Evolutionary conservation across 2,888 invertebrate genomes (phyloP).

Genomic region (Tiliacea aurago): DNA sequence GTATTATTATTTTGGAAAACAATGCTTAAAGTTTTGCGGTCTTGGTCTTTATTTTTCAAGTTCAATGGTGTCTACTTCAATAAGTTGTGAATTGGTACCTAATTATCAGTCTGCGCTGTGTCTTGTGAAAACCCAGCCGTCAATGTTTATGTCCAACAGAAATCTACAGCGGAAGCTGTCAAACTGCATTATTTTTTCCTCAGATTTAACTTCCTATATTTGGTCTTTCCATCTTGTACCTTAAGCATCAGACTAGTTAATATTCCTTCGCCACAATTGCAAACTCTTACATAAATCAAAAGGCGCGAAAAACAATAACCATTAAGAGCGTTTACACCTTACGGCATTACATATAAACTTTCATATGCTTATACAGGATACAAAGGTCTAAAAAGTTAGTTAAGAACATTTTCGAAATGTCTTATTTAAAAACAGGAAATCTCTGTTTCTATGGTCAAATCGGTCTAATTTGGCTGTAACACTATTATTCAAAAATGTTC

Average conservation of each 20-base stretch:
- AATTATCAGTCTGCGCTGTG: not conserved
- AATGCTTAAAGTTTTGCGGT: conserved; percentile 30
- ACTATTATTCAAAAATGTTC: too few relatives aligned
- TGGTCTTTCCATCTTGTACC: too few relatives aligned
- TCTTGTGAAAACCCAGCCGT: not conserved
- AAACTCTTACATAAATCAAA: not conserved
- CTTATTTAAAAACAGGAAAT: too few relatives aligned
- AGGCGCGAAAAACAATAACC: conserved; percentile 10
- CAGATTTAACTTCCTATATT: too few relatives aligned
- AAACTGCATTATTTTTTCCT: not conserved
- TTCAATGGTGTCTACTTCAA: not conserved
- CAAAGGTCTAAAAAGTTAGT: too few relatives aligned
- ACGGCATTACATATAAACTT: too few relatives aligned
- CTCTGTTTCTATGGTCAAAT: too few relatives aligned
- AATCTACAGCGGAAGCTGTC: not conserved
- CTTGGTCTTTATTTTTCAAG: not conserved
- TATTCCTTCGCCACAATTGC: not conserved
- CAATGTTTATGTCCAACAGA: not conserved
- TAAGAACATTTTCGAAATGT: too few relatives aligned
- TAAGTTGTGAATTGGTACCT: not conserved
- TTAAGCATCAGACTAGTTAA: not conserved
- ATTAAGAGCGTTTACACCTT: too few relatives aligned
- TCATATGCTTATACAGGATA: too few relatives aligned
- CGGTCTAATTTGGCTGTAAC: too few relatives aligned
- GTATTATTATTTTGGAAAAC: conserved; percentile 44